Percentiles rank a stretch among this genome's conserved stretches.
phyloP scores from a whole-genome alignment of 1,140 invertebrate species.

The Tetragonula clypearis region DNA sequence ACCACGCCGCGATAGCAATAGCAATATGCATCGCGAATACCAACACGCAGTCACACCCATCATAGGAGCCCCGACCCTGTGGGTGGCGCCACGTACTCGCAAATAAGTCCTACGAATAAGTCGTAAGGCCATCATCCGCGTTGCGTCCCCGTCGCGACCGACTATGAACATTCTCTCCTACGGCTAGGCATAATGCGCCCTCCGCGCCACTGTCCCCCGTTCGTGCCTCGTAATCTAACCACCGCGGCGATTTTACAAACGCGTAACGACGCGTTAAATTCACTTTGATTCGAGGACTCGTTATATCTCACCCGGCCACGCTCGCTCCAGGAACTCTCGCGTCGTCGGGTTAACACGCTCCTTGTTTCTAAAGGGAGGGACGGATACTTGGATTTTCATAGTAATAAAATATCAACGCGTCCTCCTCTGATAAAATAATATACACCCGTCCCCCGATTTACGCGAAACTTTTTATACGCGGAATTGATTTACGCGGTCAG shows the following conservation, averaged over 20 bases:
- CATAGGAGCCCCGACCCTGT: conserved; percentile 60
- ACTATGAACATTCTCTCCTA: conserved; percentile 16
- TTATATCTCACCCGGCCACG: neutral
- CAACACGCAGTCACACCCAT: conserved; percentile 70
- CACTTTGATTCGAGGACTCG: neutral
- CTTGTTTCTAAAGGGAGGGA: neutral
- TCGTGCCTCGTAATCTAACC: conserved; percentile 30
- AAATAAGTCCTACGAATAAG: conserved; percentile 61
- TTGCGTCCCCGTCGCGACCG: neutral
- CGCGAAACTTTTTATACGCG: too few species aligned
- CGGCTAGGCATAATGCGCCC: neutral
- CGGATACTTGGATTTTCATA: neutral
- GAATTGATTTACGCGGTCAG: too few species aligned
- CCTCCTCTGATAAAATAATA: too few species aligned
- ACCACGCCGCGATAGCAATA: conserved; percentile 26
- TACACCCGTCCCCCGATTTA: too few species aligned
- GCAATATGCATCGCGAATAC: conserved; percentile 69
- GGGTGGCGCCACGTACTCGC: conserved; percentile 65
- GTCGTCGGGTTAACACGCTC: neutral
- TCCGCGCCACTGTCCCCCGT: neutral
- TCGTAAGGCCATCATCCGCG: conserved; percentile 50
- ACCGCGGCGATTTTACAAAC: conserved; percentile 13
- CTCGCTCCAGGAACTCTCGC: neutral
- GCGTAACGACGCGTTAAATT: conserved; percentile 37
- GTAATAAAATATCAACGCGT: too few species aligned